phyloP scores from a whole-genome alignment of 2,113 vertebrate species.

The Glaucomys volans region DNA sequence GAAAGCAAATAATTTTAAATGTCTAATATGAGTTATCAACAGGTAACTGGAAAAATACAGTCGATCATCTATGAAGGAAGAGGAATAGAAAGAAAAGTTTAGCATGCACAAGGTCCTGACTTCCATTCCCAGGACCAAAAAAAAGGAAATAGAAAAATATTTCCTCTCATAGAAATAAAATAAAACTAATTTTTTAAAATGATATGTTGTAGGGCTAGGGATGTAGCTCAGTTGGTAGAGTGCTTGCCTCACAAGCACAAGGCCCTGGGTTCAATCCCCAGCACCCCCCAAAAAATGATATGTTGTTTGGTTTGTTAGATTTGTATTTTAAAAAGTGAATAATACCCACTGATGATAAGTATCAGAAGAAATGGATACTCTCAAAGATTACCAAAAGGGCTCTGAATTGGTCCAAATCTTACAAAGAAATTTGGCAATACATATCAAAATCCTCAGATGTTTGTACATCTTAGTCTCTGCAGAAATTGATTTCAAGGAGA shows the following conservation, averaged over 20 bases:
- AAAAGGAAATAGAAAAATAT: neutral
- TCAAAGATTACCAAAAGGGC: neutral
- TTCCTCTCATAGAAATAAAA: neutral
- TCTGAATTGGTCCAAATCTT: neutral
- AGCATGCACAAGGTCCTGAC: neutral
- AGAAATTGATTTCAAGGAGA: constrained; percentile 51
- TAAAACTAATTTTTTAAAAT: neutral
- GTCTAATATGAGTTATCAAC: neutral
- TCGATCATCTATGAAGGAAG: neutral
- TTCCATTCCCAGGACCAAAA: neutral
- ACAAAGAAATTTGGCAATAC: neutral
- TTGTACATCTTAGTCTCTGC: neutral
- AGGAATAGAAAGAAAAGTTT: neutral
- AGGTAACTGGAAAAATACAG: neutral
- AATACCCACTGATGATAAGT: neutral
- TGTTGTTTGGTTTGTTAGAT: neutral
- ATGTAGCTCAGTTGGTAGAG: too few species aligned
- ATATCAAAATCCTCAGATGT: neutral
- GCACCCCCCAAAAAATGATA: neutral
- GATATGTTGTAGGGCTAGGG: too few species aligned
- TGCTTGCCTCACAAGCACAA: too few species aligned
- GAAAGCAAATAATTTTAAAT: constrained; percentile 10
- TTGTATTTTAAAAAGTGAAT: neutral
- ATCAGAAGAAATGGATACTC: neutral
- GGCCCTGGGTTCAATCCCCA: too few species aligned